Conservation (phyloP, 2,888 invertebrate genomes). For the Choreutis nemorana region DNA sequence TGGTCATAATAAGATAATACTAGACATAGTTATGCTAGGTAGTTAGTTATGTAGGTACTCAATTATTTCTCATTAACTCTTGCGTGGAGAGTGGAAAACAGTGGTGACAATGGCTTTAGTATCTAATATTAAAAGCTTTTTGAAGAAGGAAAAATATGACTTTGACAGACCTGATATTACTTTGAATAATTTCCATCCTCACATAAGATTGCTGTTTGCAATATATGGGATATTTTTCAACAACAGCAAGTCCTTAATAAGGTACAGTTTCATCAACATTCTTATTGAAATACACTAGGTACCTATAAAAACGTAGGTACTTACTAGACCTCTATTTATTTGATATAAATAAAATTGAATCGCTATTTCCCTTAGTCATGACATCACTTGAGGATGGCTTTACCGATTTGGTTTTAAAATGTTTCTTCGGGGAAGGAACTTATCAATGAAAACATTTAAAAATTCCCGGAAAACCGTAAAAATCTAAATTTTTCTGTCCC, state of each 20-base stretch:
- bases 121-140: slow-evolving; percentile 16
- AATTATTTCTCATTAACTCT: neutral
- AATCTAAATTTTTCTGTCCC: too few species aligned
- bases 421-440: too few species aligned
- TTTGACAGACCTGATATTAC: slow-evolving; percentile 21
- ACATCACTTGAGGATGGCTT: too few species aligned
- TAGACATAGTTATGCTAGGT: neutral
- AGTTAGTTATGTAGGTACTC: neutral
- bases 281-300: too few species aligned
- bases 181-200: slow-evolving; percentile 35
- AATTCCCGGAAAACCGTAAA: too few species aligned
- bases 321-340: too few species aligned
- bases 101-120: slow-evolving; percentile 13
- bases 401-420: too few species aligned
- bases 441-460: too few species aligned
- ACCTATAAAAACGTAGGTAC: too few species aligned
- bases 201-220: slow-evolving; percentile 23
- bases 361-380: too few species aligned
- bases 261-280: too few species aligned
- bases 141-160: slow-evolving; percentile 24
- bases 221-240: slow-evolving; percentile 33
- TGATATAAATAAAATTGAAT: too few species aligned
- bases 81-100: neutral
- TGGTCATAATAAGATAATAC: neutral
- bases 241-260: slow-evolving; percentile 22